These are phyloP conservation scores for Gnathonemus echidnorhynchus DNA, from an alignment of 2,113 vertebrate genomes.

Conservation along the genomic window DNA sequence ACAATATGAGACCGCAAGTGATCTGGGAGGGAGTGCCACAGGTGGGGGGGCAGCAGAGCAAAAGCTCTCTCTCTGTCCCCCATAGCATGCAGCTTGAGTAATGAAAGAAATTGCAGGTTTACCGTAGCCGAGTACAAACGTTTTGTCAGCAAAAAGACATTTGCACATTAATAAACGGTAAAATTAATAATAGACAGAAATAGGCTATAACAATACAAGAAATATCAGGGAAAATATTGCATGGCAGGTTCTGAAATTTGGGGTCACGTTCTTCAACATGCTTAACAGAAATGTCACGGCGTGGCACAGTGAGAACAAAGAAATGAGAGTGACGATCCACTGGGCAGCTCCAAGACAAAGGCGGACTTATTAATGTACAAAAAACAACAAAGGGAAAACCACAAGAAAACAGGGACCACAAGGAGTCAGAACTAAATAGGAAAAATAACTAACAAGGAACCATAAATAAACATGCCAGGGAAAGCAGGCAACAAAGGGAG, in stretches of 20 bases:
- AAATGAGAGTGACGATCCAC: no score
- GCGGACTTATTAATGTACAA: no score
- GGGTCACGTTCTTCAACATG: not conserved
- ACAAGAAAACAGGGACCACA: no score
- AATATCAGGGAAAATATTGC: not conserved
- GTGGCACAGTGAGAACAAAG: no score
- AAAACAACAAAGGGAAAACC: no score
- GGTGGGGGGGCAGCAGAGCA: not conserved
- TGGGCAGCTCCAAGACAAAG: no score
- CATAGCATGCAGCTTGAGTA: not conserved
- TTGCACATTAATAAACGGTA: not conserved
- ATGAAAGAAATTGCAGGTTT: not conserved
- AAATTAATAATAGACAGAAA: not conserved
- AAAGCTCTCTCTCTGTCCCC: not conserved
- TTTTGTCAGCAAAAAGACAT: not conserved
- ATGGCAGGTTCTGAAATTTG: not conserved
- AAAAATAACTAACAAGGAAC: no score
- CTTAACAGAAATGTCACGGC: not conserved
- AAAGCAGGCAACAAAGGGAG: no score
- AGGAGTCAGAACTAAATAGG: no score
- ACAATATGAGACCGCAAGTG: not conserved
- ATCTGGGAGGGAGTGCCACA: not conserved
- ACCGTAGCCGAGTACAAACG: not conserved
- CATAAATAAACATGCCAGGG: no score
- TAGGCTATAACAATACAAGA: not conserved